A percentile compares a stretch with the other conserved stretches of the same genome.
Evolutionary conservation across 2,797 vertebrate genomes (phyloP).

Genomic region (Crax fasciolata): DNA sequence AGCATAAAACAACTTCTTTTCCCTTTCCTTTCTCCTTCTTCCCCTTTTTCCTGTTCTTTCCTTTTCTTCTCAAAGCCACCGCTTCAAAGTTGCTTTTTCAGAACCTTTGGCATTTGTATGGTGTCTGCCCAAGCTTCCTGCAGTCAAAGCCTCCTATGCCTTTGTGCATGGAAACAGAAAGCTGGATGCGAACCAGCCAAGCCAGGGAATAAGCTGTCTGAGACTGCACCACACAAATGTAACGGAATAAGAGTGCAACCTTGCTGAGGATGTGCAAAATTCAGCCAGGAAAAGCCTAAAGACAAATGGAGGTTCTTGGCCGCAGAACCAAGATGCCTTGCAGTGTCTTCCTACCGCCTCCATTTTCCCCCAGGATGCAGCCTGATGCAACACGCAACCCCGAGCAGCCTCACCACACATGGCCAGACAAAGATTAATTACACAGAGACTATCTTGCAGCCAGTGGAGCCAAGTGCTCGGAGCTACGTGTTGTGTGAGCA

Average conservation of each 20-base stretch:
- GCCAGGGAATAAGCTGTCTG: neutral
- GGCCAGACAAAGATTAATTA: neutral
- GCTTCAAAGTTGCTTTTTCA: neutral
- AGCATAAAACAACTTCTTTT: neutral
- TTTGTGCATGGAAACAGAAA: neutral
- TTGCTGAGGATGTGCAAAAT: neutral
- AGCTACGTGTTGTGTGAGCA: neutral
- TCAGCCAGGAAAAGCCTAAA: neutral
- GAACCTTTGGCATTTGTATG: fast-evolving
- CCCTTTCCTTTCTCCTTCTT: neutral
- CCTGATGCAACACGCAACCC: neutral
- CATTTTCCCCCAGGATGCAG: neutral
- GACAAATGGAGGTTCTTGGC: neutral
- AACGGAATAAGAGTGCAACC: fast-evolving
- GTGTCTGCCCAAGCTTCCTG: neutral
- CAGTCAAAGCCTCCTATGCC: neutral
- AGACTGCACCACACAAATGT: neutral
- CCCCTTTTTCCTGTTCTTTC: neutral
- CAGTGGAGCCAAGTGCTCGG: neutral
- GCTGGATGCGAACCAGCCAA: neutral
- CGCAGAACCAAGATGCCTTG: neutral
- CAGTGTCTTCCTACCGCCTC: neutral
- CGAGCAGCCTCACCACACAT: neutral
- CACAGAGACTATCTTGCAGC: neutral
- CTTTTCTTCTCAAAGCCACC: neutral